phyloP scores from a whole-genome alignment of 2,113 vertebrate species.

The Paratilapia polleni region DNA sequence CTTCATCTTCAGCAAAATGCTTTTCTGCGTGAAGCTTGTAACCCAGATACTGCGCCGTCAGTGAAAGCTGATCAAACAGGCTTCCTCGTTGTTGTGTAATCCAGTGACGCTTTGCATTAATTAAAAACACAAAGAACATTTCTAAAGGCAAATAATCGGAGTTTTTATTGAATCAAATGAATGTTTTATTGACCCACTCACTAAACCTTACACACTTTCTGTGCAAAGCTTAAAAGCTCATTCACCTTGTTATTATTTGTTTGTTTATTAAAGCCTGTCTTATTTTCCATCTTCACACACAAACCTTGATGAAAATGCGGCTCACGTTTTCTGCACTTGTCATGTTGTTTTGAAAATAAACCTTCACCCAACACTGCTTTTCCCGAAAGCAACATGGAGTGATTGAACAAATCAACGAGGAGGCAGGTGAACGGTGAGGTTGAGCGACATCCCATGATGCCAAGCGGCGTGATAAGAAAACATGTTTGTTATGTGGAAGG shows the following conservation, averaged over 20 bases:
- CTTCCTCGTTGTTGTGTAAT: neutral
- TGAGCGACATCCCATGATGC: slow-evolving; percentile 18
- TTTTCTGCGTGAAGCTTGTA: neutral
- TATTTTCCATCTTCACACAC: neutral
- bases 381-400: neutral
- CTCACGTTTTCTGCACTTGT: neutral
- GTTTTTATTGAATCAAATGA: neutral
- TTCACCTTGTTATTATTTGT: neutral
- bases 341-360: slow-evolving; percentile 10
- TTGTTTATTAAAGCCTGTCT: neutral
- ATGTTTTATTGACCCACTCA: neutral
- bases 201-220: neutral
- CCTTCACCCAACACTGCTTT: neutral
- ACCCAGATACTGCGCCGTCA: neutral
- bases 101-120: neutral
- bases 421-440: slow-evolving; percentile 6
- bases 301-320: neutral
- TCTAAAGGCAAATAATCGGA: neutral
- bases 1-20: neutral
- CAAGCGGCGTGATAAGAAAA: slow-evolving; percentile 4
- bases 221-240: neutral
- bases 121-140: neutral
- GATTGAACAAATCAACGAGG: neutral
- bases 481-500: slow-evolving; percentile 14
- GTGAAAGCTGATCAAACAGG: neutral